Conservation (phyloP, 2,888 invertebrate genomes). For the Melieria picta region DNA sequence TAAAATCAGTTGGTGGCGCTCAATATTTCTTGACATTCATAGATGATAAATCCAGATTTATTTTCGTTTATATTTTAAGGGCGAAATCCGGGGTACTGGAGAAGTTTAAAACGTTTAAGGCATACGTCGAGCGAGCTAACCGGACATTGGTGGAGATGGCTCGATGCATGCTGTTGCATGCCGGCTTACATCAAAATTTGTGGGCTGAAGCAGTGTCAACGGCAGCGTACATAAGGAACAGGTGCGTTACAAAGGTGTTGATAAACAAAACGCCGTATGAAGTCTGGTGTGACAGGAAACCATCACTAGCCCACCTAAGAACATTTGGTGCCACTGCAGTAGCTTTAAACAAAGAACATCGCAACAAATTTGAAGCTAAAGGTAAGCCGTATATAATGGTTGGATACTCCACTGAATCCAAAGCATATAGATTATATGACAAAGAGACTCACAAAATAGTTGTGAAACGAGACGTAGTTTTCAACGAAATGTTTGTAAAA, state of each 20-base stretch:
- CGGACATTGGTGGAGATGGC: slow-evolving; percentile 27
- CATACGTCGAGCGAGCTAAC: slow-evolving; percentile 23
- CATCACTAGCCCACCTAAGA: slow-evolving; percentile 29
- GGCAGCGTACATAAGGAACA: slow-evolving; percentile 30
- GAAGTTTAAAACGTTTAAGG: slow-evolving; percentile 31
- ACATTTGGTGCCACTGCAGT: slow-evolving; percentile 38
- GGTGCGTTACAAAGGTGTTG: slow-evolving; percentile 15
- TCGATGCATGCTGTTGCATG: slow-evolving; percentile 21
- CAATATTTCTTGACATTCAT: slow-evolving; percentile 34
- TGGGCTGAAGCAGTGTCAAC: slow-evolving; percentile 36
- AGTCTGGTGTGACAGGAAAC: slow-evolving; percentile 28
- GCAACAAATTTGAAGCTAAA: slow-evolving; percentile 23
- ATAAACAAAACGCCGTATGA: slow-evolving; percentile 25
- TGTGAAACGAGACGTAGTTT: slow-evolving; percentile 33
- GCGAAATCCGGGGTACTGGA: slow-evolving; percentile 29
- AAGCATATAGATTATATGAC: slow-evolving; percentile 38
- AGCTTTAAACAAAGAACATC: slow-evolving; percentile 25
- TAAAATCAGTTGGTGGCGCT: slow-evolving; percentile 22
- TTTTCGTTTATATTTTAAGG: slow-evolving; percentile 34
- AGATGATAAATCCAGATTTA: slow-evolving; percentile 29
- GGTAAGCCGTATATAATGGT: slow-evolving; percentile 27
- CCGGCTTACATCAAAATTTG: slow-evolving; percentile 7
- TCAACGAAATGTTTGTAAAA: slow-evolving; percentile 17
- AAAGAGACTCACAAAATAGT: slow-evolving; percentile 17
- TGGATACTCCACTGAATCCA: slow-evolving; percentile 21